phyloP scores from a whole-genome alignment of 2,113 vertebrate species.

The Coregonus clupeaformis region DNA sequence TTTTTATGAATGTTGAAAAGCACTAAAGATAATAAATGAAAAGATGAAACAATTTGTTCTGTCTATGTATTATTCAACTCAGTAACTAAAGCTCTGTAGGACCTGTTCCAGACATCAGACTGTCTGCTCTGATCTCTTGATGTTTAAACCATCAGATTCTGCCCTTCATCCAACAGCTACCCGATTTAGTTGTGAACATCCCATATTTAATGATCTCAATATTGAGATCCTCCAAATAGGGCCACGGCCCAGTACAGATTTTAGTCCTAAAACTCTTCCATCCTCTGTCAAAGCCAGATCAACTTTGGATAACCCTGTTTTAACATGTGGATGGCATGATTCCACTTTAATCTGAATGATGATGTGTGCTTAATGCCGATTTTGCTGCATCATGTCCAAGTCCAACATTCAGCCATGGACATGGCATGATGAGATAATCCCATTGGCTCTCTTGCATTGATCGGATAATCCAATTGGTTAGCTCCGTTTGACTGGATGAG shows the following conservation, averaged over 20 bases:
- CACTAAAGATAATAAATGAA: constrained; percentile 62
- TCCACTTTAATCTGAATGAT: constrained; percentile 44
- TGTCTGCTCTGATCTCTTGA: background rate
- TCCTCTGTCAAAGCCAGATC: background rate
- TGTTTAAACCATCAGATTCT: background rate
- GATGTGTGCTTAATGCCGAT: background rate
- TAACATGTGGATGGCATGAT: constrained; percentile 9
- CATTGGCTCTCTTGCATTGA: constrained; percentile 36
- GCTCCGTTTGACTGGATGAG: background rate
- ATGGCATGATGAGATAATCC: constrained; percentile 37
- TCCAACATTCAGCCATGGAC: background rate
- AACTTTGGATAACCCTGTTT: background rate
- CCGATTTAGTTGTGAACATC: background rate
- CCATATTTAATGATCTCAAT: background rate
- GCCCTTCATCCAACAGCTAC: background rate
- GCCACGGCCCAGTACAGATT: background rate
- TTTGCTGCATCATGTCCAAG: background rate
- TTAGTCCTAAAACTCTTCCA: background rate
- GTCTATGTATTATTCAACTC: background rate
- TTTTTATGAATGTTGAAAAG: constrained; percentile 64
- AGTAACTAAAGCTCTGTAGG: background rate
- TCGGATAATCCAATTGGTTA: constrained; percentile 38
- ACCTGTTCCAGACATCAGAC: background rate
- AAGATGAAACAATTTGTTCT: constrained; percentile 44
- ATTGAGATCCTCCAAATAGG: background rate